phyloP scores from a whole-genome alignment of 2,888 invertebrate genomes.

The Drosophila crucigera region DNA sequence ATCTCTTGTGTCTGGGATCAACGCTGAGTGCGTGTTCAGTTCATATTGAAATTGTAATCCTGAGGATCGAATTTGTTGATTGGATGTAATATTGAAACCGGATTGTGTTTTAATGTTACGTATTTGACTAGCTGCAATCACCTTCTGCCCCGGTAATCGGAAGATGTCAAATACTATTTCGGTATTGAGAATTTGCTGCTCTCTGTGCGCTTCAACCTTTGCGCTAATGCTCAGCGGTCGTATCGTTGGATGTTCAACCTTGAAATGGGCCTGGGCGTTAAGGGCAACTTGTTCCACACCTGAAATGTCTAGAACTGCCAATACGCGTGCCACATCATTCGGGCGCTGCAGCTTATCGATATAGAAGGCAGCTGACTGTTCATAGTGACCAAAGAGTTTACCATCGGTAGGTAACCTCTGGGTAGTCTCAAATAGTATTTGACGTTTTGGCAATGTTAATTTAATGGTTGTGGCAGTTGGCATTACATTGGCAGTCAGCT shows the following conservation, averaged over 20 bases:
- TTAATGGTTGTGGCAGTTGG: constrained; percentile 88
- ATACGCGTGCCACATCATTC: constrained; percentile 88
- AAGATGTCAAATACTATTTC: constrained; percentile 88
- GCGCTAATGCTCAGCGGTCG: constrained; percentile 86
- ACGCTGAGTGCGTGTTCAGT: constrained; percentile 70
- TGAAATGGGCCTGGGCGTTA: constrained; percentile 87
- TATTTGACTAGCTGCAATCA: constrained; percentile 75
- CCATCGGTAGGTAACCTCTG: constrained; percentile 86
- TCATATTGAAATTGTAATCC: constrained; percentile 83
- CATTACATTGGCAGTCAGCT: constrained; percentile 88
- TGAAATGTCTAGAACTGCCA: constrained; percentile 86
- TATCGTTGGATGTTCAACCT: constrained; percentile 89
- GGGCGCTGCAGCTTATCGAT: constrained; percentile 90
- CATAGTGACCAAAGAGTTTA: constrained; percentile 87
- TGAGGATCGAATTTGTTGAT: constrained; percentile 85
- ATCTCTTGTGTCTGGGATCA: constrained; percentile 77
- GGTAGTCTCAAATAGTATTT: constrained; percentile 88
- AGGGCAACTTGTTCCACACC: constrained; percentile 86
- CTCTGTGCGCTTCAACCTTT: constrained; percentile 84
- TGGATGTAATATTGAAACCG: constrained; percentile 85
- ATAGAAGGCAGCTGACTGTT: constrained; percentile 88
- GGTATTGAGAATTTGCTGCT: constrained; percentile 72
- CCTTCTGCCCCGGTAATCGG: constrained; percentile 87
- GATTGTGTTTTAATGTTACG: constrained; percentile 53
- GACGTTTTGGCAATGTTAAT: constrained; percentile 89